A percentile compares a stretch with the other conserved stretches of the same genome.
These are phyloP conservation scores for Helostoma temminkii DNA, from an alignment of 2,797 vertebrate genomes.

Conservation along the genomic window DNA sequence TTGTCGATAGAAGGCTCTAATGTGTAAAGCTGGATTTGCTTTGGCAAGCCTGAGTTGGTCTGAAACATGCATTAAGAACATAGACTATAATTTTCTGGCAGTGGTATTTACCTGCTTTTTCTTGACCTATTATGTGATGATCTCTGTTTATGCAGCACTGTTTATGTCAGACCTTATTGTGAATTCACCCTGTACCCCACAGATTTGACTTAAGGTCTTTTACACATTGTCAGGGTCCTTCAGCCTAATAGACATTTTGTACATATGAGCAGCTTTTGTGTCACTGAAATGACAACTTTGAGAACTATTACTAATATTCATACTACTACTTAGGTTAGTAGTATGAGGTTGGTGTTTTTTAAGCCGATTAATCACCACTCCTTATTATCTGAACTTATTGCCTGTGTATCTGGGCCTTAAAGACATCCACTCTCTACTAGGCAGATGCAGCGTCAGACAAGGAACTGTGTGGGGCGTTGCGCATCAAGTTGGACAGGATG, in stretches of 20 bases:
- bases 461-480: constrained; percentile 84
- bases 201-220: neutral
- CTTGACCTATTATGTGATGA: constrained; percentile 21
- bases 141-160: constrained; percentile 5
- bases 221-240: neutral
- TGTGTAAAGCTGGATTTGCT: constrained; percentile 8
- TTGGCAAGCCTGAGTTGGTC: constrained; percentile 6
- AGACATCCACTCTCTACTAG: constrained; percentile 73
- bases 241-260: neutral
- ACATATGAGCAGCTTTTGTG: neutral
- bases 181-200: neutral
- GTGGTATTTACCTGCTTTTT: constrained; percentile 9
- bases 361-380: constrained; percentile 1
- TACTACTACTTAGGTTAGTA: neutral
- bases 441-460: constrained; percentile 86
- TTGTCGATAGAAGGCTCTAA: constrained; percentile 19
- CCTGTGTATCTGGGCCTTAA: constrained; percentile 21
- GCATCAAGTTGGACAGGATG: constrained; percentile 90
- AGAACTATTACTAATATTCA: neutral
- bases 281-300: neutral
- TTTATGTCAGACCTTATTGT: neutral
- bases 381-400: constrained; percentile 18
- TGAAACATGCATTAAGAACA: constrained; percentile 1
- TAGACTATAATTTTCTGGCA: constrained; percentile 4
- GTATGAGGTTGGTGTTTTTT: constrained; percentile 8